Conservation (phyloP, 2,113 vertebrate species). For the Syngnathus floridae region DNA sequence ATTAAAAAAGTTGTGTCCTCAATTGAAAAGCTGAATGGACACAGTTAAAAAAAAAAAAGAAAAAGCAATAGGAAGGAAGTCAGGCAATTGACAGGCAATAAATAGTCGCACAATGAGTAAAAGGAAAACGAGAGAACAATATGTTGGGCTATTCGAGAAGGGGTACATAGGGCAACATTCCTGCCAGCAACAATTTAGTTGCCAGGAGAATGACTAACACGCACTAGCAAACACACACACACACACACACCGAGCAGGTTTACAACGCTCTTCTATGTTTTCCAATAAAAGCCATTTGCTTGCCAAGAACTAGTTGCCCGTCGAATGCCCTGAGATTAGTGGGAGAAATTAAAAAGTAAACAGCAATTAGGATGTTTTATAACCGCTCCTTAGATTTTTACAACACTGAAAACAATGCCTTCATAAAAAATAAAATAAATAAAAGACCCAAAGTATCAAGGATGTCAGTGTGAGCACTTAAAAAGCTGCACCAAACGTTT, state of each 20-base stretch:
- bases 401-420: conserved; percentile 7
- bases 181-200: conserved; percentile 35
- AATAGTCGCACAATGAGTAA: conserved; percentile 21
- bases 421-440: conserved; percentile 5
- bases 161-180: conserved; percentile 44
- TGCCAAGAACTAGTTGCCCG: conserved; percentile 10
- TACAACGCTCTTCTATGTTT: conserved; percentile 14
- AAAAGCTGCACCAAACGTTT: neutral
- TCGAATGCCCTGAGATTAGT: conserved; percentile 18
- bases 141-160: conserved; percentile 14
- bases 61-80: conserved; percentile 17
- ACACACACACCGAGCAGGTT: conserved; percentile 12
- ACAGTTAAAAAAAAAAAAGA: conserved; percentile 8
- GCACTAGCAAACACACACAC: conserved; percentile 6
- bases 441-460: conserved; percentile 8
- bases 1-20: neutral
- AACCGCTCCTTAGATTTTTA: conserved; percentile 13
- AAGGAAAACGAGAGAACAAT: conserved; percentile 24
- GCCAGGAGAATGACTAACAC: conserved; percentile 25
- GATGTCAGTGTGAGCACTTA: conserved; percentile 5
- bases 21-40: neutral
- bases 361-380: conserved; percentile 30
- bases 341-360: conserved; percentile 10
- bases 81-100: conserved; percentile 38
- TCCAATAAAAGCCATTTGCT: conserved; percentile 28